Evolutionary conservation across 2,797 vertebrate genomes (phyloP).

Genomic region (Pampus argenteus): DNA sequence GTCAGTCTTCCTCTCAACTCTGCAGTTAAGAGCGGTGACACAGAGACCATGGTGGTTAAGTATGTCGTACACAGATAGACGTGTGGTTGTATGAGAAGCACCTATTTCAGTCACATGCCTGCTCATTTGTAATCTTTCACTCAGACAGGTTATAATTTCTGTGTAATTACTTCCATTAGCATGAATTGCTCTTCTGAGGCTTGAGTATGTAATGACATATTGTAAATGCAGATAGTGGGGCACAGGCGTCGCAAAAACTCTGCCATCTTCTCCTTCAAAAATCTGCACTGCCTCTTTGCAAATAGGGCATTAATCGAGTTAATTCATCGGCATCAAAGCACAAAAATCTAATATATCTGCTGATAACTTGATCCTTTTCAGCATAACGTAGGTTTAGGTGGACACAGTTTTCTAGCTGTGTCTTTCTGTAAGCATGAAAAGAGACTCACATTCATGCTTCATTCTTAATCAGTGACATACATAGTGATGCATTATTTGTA

Average conservation of each 20-base stretch:
- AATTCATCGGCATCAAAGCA: conserved; percentile 38
- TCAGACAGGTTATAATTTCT: conserved; percentile 78
- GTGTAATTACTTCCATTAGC: conserved; percentile 77
- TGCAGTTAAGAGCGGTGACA: conserved; percentile 49
- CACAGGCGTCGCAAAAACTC: conserved; percentile 27
- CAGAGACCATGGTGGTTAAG: conserved; percentile 53
- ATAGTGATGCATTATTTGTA: neutral
- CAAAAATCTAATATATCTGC: conserved; percentile 21
- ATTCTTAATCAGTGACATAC: conserved; percentile 9
- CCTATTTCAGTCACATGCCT: conserved; percentile 64
- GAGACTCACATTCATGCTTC: neutral
- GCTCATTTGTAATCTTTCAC: conserved; percentile 67
- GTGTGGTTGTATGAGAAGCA: conserved; percentile 62
- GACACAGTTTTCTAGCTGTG: conserved; percentile 11
- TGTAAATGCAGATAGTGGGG: conserved; percentile 56
- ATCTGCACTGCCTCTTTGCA: conserved; percentile 28
- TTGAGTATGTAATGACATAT: conserved; percentile 71
- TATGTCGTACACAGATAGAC: conserved; percentile 56
- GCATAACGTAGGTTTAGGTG: neutral
- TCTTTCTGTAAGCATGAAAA: neutral
- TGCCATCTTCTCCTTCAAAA: conserved; percentile 49
- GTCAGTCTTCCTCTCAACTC: conserved; percentile 64
- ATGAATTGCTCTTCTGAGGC: conserved; percentile 71
- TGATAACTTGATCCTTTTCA: conserved; percentile 26
- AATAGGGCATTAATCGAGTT: conserved; percentile 49